Evolutionary conservation across 2,888 invertebrate genomes (phyloP).

Genomic region (Ryuthela nishihirai): DNA sequence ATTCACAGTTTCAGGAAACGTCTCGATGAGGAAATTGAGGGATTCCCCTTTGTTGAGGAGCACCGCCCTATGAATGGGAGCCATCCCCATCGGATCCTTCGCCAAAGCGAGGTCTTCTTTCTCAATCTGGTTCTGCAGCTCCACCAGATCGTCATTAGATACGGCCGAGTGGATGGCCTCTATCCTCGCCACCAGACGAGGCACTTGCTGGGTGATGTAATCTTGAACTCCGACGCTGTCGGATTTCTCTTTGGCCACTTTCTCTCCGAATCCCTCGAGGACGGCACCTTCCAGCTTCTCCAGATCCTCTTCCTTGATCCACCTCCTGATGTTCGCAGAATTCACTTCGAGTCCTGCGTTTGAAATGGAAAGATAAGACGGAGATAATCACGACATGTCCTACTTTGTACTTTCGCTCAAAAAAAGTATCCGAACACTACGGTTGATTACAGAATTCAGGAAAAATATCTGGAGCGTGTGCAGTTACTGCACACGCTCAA

Average conservation of each 20-base stretch:
- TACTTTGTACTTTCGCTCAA: neutral
- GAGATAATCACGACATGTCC: neutral
- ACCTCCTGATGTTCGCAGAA: constrained; percentile 85
- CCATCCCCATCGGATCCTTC: constrained; percentile 72
- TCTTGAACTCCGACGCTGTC: constrained; percentile 32
- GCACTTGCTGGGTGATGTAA: constrained; percentile 40
- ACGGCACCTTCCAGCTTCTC: constrained; percentile 78
- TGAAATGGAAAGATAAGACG: neutral
- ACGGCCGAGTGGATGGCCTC: constrained; percentile 42
- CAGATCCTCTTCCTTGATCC: constrained; percentile 91
- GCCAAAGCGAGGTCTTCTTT: constrained; percentile 76
- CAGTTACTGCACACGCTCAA: too few species aligned
- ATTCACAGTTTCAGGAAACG: constrained; percentile 51
- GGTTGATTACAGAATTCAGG: too few species aligned
- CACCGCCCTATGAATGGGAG: constrained; percentile 81
- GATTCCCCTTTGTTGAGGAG: constrained; percentile 78
- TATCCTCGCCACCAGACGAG: constrained; percentile 40
- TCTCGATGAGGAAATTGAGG: constrained; percentile 60
- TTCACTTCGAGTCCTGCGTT: constrained; percentile 68
- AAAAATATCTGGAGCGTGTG: too few species aligned
- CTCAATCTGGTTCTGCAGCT: constrained; percentile 60
- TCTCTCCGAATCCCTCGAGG: constrained; percentile 84
- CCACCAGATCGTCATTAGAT: constrained; percentile 38
- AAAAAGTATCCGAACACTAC: too few species aligned
- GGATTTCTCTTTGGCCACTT: constrained; percentile 47